phyloP scores from a whole-genome alignment of 2,797 vertebrate genomes.

The Scarus forsteni region DNA sequence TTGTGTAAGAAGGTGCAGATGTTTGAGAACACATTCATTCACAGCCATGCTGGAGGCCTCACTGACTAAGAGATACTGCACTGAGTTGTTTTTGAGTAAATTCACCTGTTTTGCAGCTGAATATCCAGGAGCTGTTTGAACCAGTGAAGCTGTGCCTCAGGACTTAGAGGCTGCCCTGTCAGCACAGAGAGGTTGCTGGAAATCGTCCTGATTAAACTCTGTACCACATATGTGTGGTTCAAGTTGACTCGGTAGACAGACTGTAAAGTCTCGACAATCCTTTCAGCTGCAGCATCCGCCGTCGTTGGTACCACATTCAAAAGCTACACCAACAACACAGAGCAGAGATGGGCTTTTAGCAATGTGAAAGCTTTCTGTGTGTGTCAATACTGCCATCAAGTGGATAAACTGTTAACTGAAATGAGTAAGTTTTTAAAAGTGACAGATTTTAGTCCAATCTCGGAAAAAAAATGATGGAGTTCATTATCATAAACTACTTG shows the following conservation, averaged over 20 bases:
- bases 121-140: conserved; percentile 57
- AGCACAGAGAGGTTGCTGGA: conserved; percentile 36
- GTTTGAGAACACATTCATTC: conserved; percentile 1
- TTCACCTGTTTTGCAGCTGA: conserved; percentile 77
- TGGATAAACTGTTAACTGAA: conserved; percentile 50
- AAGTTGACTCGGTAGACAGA: conserved; percentile 66
- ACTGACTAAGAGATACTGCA: background rate
- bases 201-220: conserved; percentile 57
- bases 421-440: background rate
- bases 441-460: background rate
- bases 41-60: background rate
- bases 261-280: conserved; percentile 66
- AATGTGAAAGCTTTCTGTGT: conserved; percentile 10
- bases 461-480: background rate
- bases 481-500: background rate
- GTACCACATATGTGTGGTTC: conserved; percentile 46
- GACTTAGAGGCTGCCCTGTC: conserved; percentile 49
- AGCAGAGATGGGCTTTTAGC: conserved; percentile 31
- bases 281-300: conserved; percentile 58
- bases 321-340: conserved; percentile 63
- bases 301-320: conserved; percentile 51
- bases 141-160: conserved; percentile 56
- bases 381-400: conserved; percentile 78
- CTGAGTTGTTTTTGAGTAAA: conserved; percentile 11
- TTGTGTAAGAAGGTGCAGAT: background rate